Evolutionary conservation across 2,888 invertebrate genomes (phyloP).

Genomic region (Apamea crenata): DNA sequence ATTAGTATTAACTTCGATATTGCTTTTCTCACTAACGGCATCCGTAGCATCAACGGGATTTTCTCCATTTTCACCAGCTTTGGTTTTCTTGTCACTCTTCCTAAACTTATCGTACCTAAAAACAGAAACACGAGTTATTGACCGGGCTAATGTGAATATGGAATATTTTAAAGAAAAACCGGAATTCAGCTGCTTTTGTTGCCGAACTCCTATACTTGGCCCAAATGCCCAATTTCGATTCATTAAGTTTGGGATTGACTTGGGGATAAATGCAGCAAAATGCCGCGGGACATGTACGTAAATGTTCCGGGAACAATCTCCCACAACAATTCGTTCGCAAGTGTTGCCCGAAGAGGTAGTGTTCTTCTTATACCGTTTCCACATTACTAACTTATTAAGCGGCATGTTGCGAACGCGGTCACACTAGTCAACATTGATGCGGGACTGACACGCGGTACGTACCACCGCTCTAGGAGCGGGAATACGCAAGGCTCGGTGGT

Average conservation of each 20-base stretch:
- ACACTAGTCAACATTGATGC: background rate
- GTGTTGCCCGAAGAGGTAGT: background rate
- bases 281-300: background rate
- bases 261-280: background rate
- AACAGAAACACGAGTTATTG: conserved; percentile 21
- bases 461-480: background rate
- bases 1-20: conserved; percentile 78
- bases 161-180: background rate
- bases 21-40: conserved; percentile 80
- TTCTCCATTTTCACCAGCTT: conserved; percentile 83
- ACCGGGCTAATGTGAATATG: background rate
- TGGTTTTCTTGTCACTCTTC: conserved; percentile 91
- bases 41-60: conserved; percentile 79
- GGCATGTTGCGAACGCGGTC: background rate
- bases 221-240: background rate
- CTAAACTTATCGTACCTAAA: conserved; percentile 92
- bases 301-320: background rate
- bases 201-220: background rate
- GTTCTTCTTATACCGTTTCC: background rate
- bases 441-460: background rate
- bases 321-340: background rate
- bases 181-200: background rate
- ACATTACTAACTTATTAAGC: background rate
- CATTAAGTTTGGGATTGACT: background rate
- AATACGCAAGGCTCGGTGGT: no score